These are phyloP conservation scores for Anastatus disparis DNA, from an alignment of 1,140 invertebrate species.

Conservation along the genomic window DNA sequence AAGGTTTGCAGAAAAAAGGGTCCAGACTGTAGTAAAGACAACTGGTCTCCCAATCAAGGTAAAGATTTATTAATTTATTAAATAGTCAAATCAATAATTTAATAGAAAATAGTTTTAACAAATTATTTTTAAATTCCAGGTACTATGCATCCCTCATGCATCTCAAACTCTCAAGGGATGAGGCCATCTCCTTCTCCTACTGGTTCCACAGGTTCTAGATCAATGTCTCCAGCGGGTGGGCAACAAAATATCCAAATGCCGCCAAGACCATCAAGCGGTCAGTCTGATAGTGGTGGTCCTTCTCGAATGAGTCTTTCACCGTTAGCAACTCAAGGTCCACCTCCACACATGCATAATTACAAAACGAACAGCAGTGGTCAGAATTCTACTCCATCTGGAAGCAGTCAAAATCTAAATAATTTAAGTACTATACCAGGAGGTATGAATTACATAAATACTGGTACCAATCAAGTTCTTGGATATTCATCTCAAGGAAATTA, in stretches of 20 bases:
- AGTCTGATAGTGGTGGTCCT: constrained; percentile 82
- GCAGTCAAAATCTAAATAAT: constrained; percentile 57
- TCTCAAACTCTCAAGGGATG: constrained; percentile 80
- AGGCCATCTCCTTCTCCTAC: constrained; percentile 92
- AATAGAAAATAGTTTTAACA: background rate
- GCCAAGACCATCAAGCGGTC: constrained; percentile 88
- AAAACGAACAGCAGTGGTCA: constrained; percentile 67
- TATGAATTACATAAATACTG: constrained; percentile 61
- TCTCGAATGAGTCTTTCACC: constrained; percentile 79
- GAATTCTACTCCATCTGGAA: constrained; percentile 60
- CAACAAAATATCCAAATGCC: constrained; percentile 93
- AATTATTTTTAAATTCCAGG: constrained; percentile 55
- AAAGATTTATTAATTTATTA: constrained; percentile 37
- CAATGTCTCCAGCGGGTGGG: constrained; percentile 94
- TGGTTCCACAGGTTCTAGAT: constrained; percentile 90
- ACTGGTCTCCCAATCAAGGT: constrained; percentile 63
- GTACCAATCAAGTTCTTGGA: constrained; percentile 61
- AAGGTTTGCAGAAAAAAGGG: constrained; percentile 79
- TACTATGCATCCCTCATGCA: constrained; percentile 85
- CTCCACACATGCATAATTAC: constrained; percentile 71
- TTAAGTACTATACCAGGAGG: constrained; percentile 61
- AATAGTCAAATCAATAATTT: background rate
- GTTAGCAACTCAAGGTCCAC: constrained; percentile 78
- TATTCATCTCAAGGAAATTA: constrained; percentile 64
- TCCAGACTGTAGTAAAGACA: constrained; percentile 71